Percentiles rank a stretch among this genome's conserved stretches.
Conservation (phyloP, 2,888 invertebrate genomes). For the Torymus tubicola region DNA sequence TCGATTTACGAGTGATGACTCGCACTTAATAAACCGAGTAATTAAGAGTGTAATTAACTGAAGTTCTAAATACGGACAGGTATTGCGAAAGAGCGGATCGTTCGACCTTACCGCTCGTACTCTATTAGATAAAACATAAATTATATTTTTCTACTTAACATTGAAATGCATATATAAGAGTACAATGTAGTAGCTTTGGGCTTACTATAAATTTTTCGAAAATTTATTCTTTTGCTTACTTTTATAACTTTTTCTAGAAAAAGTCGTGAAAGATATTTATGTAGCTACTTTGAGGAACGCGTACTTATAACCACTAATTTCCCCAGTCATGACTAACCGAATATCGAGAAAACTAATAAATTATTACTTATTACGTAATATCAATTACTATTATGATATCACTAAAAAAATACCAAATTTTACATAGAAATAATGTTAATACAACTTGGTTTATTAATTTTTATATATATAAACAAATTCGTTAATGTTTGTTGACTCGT, state of each 20-base stretch:
- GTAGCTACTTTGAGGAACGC: not conserved
- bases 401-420: too few species aligned
- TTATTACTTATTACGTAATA: constrained; percentile 8
- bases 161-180: constrained; percentile 1
- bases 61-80: constrained; percentile 5
- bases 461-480: too few species aligned
- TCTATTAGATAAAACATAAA: not conserved
- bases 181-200: not conserved
- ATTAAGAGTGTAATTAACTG: constrained; percentile 32
- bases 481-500: too few species aligned
- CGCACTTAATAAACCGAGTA: constrained; percentile 25
- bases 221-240: not conserved
- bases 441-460: too few species aligned
- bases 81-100: not conserved
- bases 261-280: not conserved
- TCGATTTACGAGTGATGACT: constrained; percentile 42
- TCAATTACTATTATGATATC: too few species aligned
- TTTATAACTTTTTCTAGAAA: constrained; percentile 5
- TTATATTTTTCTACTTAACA: constrained; percentile 5
- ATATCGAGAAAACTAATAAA: constrained; percentile 17
- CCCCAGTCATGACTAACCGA: constrained; percentile 11
- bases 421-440: too few species aligned
- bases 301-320: not conserved
- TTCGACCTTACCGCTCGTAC: not conserved
- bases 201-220: not conserved